These are phyloP conservation scores for Rana temporaria DNA, from an alignment of 2,113 vertebrate species.

Conservation along the genomic window DNA sequence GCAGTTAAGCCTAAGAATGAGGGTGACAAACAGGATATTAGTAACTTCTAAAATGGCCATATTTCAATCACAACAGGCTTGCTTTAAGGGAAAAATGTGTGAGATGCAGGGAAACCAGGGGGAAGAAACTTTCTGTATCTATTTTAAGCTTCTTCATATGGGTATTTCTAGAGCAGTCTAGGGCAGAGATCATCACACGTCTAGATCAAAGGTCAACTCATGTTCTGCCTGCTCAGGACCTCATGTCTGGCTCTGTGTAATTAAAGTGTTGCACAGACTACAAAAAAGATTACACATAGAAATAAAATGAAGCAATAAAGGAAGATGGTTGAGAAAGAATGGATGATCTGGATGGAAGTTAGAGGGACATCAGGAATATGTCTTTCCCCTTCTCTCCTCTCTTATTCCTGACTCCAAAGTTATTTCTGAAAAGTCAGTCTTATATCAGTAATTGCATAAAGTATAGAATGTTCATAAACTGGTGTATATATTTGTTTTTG, in stretches of 20 bases:
- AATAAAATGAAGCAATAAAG: neutral
- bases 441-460: too few relatives aligned
- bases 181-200: conserved; percentile 31
- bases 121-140: neutral
- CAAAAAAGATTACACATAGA: neutral
- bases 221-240: conserved; percentile 3
- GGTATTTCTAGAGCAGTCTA: conserved; percentile 8
- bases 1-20: too few relatives aligned
- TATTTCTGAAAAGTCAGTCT: too few relatives aligned
- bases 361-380: neutral
- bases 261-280: neutral
- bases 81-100: too few relatives aligned
- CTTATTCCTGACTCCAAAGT: too few relatives aligned
- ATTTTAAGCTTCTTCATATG: conserved; percentile 5
- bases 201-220: conserved; percentile 25
- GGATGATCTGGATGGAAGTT: neutral
- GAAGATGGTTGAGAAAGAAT: neutral
- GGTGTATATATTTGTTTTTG: too few relatives aligned
- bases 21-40: too few relatives aligned
- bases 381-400: too few relatives aligned
- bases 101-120: neutral
- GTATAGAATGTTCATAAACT: too few relatives aligned
- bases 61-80: neutral
- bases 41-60: neutral
- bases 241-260: neutral